A percentile compares a stretch with the other conserved stretches of the same genome.
phyloP scores from a whole-genome alignment of 2,113 vertebrate genomes.

The Sphyrna mokarran region DNA sequence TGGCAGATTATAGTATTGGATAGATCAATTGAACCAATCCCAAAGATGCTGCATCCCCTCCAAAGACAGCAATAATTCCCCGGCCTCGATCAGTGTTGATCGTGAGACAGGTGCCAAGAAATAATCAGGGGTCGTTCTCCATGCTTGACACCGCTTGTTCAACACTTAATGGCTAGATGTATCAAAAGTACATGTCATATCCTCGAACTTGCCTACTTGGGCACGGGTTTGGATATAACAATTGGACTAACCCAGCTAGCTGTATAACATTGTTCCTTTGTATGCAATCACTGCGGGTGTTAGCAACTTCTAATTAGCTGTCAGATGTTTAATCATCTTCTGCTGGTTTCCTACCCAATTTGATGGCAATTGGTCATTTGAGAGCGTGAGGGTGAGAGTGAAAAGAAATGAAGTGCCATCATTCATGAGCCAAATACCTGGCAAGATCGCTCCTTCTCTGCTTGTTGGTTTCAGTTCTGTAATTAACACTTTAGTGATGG shows the following conservation, averaged over 20 bases:
- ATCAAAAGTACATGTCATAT: background rate
- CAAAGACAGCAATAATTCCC: background rate
- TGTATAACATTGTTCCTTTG: background rate
- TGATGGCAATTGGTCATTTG: background rate
- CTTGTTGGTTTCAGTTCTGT: background rate
- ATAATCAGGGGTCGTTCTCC: too few species aligned
- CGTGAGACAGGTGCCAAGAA: background rate
- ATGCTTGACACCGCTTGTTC: background rate
- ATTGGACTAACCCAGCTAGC: background rate
- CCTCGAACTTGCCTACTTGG: background rate
- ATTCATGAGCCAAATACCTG: background rate
- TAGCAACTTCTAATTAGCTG: constrained; percentile 14
- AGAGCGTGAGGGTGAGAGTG: background rate
- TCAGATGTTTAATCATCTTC: constrained; percentile 6
- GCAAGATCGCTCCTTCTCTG: background rate
- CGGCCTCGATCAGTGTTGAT: background rate
- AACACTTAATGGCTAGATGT: too few species aligned
- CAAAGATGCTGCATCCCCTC: too few species aligned
- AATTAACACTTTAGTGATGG: constrained; percentile 6
- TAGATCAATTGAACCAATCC: too few species aligned
- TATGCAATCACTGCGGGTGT: background rate
- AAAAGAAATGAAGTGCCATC: constrained; percentile 6
- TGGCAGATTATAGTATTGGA: too few species aligned
- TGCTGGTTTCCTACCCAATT: background rate
- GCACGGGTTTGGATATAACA: background rate